Conservation (phyloP, 1,140 invertebrate genomes). For the Pseudobourletiella spinata region DNA sequence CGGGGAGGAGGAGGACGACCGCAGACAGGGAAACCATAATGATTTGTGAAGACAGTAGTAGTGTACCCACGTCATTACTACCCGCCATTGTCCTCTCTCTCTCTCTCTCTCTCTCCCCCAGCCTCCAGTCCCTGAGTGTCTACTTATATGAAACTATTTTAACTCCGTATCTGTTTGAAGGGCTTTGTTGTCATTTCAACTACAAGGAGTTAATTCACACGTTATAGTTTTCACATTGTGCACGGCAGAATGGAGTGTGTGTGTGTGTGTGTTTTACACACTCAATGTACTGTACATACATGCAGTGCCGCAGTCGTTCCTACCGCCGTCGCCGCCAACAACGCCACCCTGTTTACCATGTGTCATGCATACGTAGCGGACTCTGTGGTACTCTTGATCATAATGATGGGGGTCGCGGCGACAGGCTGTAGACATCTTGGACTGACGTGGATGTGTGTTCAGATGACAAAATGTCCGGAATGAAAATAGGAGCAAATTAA, state of each 20-base stretch:
- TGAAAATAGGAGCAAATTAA: no score
- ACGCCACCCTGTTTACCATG: neutral
- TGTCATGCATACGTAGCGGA: neutral
- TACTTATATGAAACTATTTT: neutral
- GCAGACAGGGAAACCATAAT: neutral
- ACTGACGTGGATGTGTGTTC: no score
- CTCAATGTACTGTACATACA: neutral
- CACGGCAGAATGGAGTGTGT: neutral
- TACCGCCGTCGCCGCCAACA: no score
- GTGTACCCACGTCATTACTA: conserved; percentile 1
- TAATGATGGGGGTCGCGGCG: no score
- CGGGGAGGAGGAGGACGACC: neutral
- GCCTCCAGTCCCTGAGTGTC: neutral
- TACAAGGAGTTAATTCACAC: neutral
- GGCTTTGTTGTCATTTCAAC: neutral
- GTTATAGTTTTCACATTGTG: no score
- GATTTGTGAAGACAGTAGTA: conserved; percentile 8
- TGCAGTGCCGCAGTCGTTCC: neutral
- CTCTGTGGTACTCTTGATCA: no score
- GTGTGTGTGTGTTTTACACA: neutral
- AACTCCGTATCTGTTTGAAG: neutral
- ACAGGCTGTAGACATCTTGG: no score
- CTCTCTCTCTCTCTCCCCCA: neutral
- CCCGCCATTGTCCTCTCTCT: neutral
- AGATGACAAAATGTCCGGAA: no score